Evolutionary conservation across 2,113 vertebrate genomes (phyloP).

Genomic region (Fulmarus glacialis): DNA sequence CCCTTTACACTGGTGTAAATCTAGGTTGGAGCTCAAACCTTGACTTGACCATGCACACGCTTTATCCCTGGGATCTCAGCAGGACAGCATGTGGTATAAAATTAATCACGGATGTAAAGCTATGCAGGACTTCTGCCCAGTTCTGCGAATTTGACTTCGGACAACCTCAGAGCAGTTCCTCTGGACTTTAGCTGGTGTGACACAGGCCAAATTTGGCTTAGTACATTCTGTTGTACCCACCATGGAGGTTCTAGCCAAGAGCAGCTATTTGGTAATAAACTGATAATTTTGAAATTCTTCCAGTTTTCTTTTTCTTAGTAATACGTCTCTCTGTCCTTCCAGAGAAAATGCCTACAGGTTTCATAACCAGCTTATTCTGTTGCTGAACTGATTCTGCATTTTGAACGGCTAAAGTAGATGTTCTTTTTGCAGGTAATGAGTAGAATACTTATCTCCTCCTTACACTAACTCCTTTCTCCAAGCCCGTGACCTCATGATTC

Average conservation of each 20-base stretch:
- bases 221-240: not conserved
- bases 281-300: not conserved
- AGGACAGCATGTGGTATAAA: not conserved
- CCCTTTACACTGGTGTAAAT: not conserved
- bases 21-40: not conserved
- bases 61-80: not conserved
- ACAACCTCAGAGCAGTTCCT: not conserved
- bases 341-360: not conserved
- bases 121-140: not conserved
- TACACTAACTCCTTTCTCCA: not conserved
- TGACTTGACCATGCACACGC: not conserved
- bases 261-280: not conserved
- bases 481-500: not conserved
- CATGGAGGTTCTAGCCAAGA: not conserved
- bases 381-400: not conserved
- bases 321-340: not conserved
- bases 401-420: not conserved
- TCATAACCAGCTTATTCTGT: not conserved
- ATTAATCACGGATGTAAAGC: not conserved
- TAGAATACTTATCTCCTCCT: not conserved
- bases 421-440: not conserved
- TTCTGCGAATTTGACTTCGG: not conserved
- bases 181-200: not conserved
- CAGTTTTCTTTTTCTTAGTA: not conserved
- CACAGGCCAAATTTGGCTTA: not conserved